phyloP scores from a whole-genome alignment of 2,797 vertebrate species.

The Diglossa cyanea region DNA sequence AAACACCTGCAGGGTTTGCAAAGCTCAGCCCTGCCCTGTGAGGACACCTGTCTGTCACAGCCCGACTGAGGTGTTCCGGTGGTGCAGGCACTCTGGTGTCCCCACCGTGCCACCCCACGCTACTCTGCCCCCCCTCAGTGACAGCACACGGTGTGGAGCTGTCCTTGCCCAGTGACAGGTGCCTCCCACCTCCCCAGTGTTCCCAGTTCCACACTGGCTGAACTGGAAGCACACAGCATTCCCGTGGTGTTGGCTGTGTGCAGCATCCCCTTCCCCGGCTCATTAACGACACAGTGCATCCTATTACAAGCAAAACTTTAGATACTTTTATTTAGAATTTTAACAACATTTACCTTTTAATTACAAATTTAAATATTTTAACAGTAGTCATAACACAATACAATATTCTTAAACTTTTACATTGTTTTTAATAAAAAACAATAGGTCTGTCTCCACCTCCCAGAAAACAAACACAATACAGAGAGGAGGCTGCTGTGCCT shows the following conservation, averaged over 20 bases:
- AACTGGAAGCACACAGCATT: not conserved
- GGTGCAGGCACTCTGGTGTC: not conserved
- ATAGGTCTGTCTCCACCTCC: slow-evolving; percentile 60
- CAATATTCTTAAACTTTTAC: slow-evolving; percentile 64
- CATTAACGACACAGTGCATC: slow-evolving; percentile 67
- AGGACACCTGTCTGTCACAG: not conserved
- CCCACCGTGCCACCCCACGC: not conserved
- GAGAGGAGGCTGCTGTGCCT: slow-evolving; percentile 62
- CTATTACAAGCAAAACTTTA: slow-evolving; percentile 71
- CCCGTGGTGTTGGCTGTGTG: not conserved
- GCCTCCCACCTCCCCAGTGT: not conserved
- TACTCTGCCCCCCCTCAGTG: not conserved
- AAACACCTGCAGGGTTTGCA: not conserved
- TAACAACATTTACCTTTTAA: slow-evolving; percentile 70
- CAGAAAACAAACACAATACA: slow-evolving; percentile 59
- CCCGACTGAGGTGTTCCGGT: not conserved
- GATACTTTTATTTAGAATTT: slow-evolving; percentile 73
- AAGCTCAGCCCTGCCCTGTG: not conserved
- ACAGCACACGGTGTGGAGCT: not conserved
- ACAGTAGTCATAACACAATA: slow-evolving; percentile 69
- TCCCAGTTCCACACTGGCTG: not conserved
- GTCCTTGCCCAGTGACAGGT: not conserved
- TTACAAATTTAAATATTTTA: slow-evolving; percentile 72
- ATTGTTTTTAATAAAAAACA: slow-evolving; percentile 63
- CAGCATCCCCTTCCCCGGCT: slow-evolving; percentile 43